Evolutionary conservation across 2,797 vertebrate species (phyloP).

Genomic region (Centroberyx gerrardi): DNA sequence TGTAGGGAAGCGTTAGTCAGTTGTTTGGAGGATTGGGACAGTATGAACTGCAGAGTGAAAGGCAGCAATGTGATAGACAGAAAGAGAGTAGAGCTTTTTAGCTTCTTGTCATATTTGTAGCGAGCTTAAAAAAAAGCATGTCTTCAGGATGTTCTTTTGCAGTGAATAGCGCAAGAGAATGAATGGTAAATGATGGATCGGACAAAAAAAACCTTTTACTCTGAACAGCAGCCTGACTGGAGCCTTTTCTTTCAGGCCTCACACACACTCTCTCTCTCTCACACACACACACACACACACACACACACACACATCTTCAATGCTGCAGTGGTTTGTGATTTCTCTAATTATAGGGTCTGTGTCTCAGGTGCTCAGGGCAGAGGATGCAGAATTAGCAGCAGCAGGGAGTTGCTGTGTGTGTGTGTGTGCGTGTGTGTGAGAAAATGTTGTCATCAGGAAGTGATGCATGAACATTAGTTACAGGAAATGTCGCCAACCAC

Average conservation of each 20-base stretch:
- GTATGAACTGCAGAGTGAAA: neutral
- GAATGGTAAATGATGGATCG: neutral
- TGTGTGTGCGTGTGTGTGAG: conserved; percentile 10
- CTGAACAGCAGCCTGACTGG: neutral
- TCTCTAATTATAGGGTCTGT: conserved; percentile 35
- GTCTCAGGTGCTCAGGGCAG: conserved; percentile 13
- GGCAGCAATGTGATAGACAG: neutral
- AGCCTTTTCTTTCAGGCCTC: neutral
- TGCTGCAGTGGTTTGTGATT: neutral
- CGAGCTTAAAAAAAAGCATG: neutral
- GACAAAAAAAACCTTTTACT: neutral
- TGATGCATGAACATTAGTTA: neutral
- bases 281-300: neutral
- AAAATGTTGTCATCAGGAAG: conserved; percentile 45
- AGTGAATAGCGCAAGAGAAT: neutral
- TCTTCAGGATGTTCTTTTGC: neutral
- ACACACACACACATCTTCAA: conserved; percentile 8
- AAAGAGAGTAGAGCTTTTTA: neutral
- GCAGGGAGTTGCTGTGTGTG: neutral
- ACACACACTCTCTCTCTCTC: neutral
- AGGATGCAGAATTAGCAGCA: conserved; percentile 2
- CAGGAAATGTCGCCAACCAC: conserved; percentile 48
- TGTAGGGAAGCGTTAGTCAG: neutral
- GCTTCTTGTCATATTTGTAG: neutral
- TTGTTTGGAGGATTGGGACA: neutral